Conservation (phyloP, 1,140 invertebrate genomes). For the Drosophila obscura region DNA sequence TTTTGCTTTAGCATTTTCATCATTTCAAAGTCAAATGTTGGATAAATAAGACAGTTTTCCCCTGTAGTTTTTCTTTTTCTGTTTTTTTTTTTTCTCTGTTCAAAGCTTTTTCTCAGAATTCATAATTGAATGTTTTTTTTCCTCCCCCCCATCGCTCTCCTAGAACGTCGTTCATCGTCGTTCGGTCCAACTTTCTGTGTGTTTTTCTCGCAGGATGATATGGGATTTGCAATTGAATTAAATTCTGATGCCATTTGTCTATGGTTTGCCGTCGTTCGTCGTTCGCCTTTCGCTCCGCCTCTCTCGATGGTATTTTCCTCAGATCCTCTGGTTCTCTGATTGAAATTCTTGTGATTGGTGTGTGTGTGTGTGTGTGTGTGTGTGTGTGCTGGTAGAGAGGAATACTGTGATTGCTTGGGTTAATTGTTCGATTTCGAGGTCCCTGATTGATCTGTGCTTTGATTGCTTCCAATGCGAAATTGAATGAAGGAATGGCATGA, state of each 20-base stretch:
- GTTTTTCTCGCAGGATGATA: slow-evolving; percentile 26
- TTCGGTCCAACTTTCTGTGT: slow-evolving; percentile 19
- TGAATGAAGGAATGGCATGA: too few relatives aligned
- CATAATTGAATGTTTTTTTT: slow-evolving; percentile 58
- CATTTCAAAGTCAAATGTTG: slow-evolving; percentile 65
- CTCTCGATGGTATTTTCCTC: slow-evolving; percentile 12
- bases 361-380: too few relatives aligned
- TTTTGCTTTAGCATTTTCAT: slow-evolving; percentile 50
- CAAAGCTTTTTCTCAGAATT: slow-evolving; percentile 46
- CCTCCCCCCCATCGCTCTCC: too few relatives aligned
- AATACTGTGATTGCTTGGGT: too few relatives aligned
- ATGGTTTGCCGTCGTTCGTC: slow-evolving; percentile 33
- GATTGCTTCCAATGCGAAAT: too few relatives aligned
- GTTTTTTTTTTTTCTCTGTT: slow-evolving; percentile 2
- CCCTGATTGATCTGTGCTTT: too few relatives aligned
- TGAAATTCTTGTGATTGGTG: slow-evolving; percentile 15
- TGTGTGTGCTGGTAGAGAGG: too few relatives aligned
- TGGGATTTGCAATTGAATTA: slow-evolving; percentile 58
- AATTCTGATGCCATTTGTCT: slow-evolving; percentile 53
- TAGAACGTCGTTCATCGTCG: too few relatives aligned
- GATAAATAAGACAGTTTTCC: slow-evolving; percentile 65
- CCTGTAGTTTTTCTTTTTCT: slow-evolving; percentile 33
- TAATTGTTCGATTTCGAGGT: too few relatives aligned
- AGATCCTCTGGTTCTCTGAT: slow-evolving; percentile 14
- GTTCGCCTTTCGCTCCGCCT: slow-evolving; percentile 19